Conservation (phyloP, 1,140 invertebrate species). For the Riptortus pedestris region DNA sequence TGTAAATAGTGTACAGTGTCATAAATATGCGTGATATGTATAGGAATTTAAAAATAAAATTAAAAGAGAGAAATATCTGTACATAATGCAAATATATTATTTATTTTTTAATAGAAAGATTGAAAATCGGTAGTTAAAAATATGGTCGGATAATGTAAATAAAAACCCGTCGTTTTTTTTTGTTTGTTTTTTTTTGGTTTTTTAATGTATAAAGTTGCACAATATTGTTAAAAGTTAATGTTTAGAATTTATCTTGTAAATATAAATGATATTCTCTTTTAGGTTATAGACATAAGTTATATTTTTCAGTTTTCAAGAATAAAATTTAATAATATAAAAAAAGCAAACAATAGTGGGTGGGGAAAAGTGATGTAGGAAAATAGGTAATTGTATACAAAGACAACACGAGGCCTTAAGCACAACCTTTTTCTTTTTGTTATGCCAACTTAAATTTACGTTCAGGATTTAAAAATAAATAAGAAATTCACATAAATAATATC, state of each 20-base stretch:
- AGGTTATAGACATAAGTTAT: conserved; percentile 8
- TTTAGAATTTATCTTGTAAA: conserved; percentile 8
- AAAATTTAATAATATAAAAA: too few species aligned
- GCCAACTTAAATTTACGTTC: too few species aligned
- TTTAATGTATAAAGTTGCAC: conserved; percentile 16
- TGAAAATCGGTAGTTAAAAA: background rate
- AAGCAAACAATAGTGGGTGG: background rate
- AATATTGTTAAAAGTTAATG: conserved; percentile 10
- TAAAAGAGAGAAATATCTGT: background rate
- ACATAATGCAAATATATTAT: background rate
- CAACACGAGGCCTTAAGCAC: conserved; percentile 7
- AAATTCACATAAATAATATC: too few species aligned
- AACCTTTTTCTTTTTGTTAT: background rate
- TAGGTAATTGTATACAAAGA: conserved; percentile 3
- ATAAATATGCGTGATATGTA: conserved; percentile 12
- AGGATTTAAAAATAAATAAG: too few species aligned
- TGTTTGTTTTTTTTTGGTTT: background rate
- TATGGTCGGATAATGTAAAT: background rate
- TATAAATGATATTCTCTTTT: conserved; percentile 18
- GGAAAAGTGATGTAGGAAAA: background rate
- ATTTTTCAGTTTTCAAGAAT: background rate
- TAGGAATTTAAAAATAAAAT: background rate
- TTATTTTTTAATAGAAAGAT: conserved; percentile 9
- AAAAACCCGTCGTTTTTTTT: background rate
- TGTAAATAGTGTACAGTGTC: conserved; percentile 16